phyloP scores from a whole-genome alignment of 2,113 vertebrate species.

The Martes martes region DNA sequence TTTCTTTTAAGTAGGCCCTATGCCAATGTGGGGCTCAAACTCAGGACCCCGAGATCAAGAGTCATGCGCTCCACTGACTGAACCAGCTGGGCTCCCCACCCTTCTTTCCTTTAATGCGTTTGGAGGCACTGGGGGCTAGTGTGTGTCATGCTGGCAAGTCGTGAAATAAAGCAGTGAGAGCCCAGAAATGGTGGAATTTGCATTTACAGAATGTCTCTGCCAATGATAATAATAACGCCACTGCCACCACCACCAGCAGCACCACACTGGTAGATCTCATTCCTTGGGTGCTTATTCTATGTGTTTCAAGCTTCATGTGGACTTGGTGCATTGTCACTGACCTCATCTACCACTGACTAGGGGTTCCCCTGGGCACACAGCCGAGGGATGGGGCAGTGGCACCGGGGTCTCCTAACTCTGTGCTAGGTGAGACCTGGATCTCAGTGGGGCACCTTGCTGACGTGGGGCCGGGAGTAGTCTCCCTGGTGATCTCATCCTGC shows the following conservation, averaged over 20 bases:
- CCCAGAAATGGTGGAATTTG: neutral
- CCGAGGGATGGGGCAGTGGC: rapidly evolving
- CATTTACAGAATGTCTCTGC: neutral
- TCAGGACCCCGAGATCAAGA: neutral
- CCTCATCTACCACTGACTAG: neutral
- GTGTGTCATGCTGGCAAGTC: neutral
- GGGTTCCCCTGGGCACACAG: neutral
- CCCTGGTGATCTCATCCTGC: neutral
- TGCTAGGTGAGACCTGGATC: no score
- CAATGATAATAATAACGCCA: neutral
- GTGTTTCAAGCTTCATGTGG: neutral
- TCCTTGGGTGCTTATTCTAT: neutral
- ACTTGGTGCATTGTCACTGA: neutral
- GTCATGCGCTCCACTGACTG: neutral
- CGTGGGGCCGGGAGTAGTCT: neutral
- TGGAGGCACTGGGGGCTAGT: neutral
- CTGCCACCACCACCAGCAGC: rapidly evolving
- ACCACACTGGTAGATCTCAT: rapidly evolving
- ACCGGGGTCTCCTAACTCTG: rapidly evolving
- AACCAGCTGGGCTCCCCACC: neutral
- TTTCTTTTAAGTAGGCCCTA: neutral
- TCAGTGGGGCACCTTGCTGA: neutral
- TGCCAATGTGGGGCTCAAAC: neutral
- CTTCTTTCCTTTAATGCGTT: neutral
- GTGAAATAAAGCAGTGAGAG: neutral